A percentile compares a stretch with the other conserved stretches of the same genome.
Conservation (phyloP, 23 tunicate species). For the Trididemnum miniatum region DNA sequence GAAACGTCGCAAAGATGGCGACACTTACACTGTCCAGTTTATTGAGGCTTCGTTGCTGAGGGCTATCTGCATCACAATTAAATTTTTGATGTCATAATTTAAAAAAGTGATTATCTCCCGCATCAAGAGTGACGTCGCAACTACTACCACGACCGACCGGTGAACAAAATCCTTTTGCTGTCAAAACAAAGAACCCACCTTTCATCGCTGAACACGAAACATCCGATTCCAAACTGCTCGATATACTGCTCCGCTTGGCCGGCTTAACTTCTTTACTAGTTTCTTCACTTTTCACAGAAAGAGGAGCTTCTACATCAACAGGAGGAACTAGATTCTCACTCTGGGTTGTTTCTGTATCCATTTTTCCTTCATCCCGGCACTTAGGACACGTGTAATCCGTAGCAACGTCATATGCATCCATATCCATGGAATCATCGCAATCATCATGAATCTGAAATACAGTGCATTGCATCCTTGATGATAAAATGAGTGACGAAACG, state of each 20-base stretch:
- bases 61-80: too few relatives aligned
- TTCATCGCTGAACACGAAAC: constrained; percentile 55
- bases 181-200: too few relatives aligned
- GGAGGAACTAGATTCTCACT: not conserved
- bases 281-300: not conserved
- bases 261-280: constrained; percentile 12
- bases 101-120: too few relatives aligned
- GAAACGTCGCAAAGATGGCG: too few relatives aligned
- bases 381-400: constrained; percentile 65
- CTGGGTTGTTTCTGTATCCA: not conserved
- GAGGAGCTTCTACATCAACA: not conserved
- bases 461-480: too few relatives aligned
- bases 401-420: constrained; percentile 54
- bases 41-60: too few relatives aligned
- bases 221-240: constrained; percentile 63
- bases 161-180: too few relatives aligned
- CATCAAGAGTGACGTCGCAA: too few relatives aligned
- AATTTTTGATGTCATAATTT: too few relatives aligned
- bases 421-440: constrained; percentile 61
- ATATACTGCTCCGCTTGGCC: constrained; percentile 26
- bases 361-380: constrained; percentile 48
- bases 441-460: constrained; percentile 61
- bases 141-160: too few relatives aligned
- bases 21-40: too few relatives aligned
- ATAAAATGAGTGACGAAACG: too few relatives aligned